Percentiles rank a stretch among this genome's conserved stretches.
phyloP scores from a whole-genome alignment of 1,140 invertebrate species.

The Drosophila novamexicana region DNA sequence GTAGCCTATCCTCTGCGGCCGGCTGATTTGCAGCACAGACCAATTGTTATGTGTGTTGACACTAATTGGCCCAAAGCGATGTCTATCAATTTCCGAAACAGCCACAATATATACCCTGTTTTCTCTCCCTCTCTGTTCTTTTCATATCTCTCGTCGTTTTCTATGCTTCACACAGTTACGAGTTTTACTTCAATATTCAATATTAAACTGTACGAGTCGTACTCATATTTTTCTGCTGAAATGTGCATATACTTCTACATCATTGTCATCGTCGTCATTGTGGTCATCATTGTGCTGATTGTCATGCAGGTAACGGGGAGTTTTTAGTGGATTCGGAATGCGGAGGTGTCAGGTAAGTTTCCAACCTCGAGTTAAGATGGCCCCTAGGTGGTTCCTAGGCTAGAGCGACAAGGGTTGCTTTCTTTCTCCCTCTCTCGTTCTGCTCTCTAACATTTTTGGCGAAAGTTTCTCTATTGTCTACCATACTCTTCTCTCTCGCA shows the following conservation, averaged over 20 bases:
- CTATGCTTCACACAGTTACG: neutral
- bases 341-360: neutral
- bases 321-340: neutral
- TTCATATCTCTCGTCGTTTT: too few relatives aligned
- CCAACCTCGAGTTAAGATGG: neutral
- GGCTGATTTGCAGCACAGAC: neutral
- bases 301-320: neutral
- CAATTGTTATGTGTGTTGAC: neutral
- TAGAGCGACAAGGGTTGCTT: too few relatives aligned
- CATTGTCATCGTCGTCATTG: neutral
- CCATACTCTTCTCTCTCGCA: too few relatives aligned
- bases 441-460: too few relatives aligned
- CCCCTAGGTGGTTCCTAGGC: too few relatives aligned
- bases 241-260: conserved; percentile 51
- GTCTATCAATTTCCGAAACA: too few relatives aligned
- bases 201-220: neutral
- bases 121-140: too few relatives aligned
- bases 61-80: too few relatives aligned
- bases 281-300: neutral
- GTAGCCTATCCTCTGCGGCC: too few relatives aligned
- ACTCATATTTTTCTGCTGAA: neutral
- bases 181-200: neutral
- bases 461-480: too few relatives aligned
- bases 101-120: too few relatives aligned
- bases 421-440: too few relatives aligned